phyloP scores from a whole-genome alignment of 2,113 vertebrate genomes.

The Pomatorhinus ruficollis region DNA sequence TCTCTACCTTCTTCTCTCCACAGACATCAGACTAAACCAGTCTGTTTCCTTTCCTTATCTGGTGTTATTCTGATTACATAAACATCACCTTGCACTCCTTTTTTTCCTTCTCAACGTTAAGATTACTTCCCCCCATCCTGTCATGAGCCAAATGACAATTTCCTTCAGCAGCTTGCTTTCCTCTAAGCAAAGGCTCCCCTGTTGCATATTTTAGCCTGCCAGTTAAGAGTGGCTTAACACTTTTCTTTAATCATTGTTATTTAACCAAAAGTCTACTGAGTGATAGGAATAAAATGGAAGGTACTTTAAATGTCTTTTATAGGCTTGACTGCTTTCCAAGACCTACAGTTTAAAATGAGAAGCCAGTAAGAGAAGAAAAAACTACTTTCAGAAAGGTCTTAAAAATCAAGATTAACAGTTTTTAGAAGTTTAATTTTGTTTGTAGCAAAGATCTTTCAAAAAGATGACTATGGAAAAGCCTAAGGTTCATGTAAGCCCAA shows the following conservation, averaged over 20 bases:
- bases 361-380: background rate
- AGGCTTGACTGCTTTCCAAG: background rate
- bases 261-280: background rate
- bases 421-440: background rate
- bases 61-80: background rate
- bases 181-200: background rate
- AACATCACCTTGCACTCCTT: background rate
- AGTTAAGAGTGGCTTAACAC: background rate
- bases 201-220: background rate
- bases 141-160: background rate
- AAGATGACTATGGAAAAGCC: background rate
- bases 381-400: background rate
- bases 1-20: background rate
- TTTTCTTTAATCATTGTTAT: background rate
- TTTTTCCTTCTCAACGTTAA: background rate
- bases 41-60: conserved; percentile 23
- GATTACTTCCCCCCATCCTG: background rate
- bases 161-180: background rate
- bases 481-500: background rate
- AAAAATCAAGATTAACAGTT: background rate
- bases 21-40: background rate
- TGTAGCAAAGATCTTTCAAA: background rate
- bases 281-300: background rate
- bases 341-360: background rate
- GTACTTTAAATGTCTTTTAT: background rate